A percentile compares a stretch with the other conserved stretches of the same genome.
Evolutionary conservation across 2,113 vertebrate genomes (phyloP).

Genomic region (Ictalurus furcatus): DNA sequence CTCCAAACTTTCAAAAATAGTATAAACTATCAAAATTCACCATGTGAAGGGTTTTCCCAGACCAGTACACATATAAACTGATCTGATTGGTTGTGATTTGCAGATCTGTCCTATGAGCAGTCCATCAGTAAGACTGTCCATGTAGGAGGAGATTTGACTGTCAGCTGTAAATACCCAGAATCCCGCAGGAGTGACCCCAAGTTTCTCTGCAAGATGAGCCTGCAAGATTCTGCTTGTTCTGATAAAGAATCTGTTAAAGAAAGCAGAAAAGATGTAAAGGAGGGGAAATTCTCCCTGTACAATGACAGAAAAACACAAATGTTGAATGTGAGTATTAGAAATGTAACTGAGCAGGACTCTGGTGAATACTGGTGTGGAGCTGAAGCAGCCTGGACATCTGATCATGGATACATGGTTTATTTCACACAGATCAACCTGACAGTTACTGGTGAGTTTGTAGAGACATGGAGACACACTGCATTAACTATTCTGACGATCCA

Average conservation of each 20-base stretch:
- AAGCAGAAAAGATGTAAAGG: not conserved
- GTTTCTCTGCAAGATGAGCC: not conserved
- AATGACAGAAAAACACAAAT: not conserved
- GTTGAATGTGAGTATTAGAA: not conserved
- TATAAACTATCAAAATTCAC: too few relatives aligned
- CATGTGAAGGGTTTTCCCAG: too few relatives aligned
- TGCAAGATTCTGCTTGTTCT: not conserved
- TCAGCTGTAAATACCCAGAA: not conserved
- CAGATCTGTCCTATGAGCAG: not conserved
- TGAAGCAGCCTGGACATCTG: too few relatives aligned
- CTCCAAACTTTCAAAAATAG: too few relatives aligned
- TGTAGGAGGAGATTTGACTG: not conserved
- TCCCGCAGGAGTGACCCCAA: not conserved
- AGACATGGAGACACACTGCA: not conserved
- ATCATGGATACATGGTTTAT: too few relatives aligned
- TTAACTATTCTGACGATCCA: not conserved
- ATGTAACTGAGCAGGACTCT: not conserved
- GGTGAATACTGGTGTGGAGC: too few relatives aligned
- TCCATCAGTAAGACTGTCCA: not conserved
- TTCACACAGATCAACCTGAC: too few relatives aligned
- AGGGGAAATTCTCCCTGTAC: not conserved
- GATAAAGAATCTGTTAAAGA: not conserved
- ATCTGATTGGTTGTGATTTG: not conserved
- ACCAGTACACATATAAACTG: not conserved
- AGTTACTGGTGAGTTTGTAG: slow-evolving; percentile 27